Evolutionary conservation across 2,113 vertebrate genomes (phyloP).

Genomic region (Xiphophorus couchianus): DNA sequence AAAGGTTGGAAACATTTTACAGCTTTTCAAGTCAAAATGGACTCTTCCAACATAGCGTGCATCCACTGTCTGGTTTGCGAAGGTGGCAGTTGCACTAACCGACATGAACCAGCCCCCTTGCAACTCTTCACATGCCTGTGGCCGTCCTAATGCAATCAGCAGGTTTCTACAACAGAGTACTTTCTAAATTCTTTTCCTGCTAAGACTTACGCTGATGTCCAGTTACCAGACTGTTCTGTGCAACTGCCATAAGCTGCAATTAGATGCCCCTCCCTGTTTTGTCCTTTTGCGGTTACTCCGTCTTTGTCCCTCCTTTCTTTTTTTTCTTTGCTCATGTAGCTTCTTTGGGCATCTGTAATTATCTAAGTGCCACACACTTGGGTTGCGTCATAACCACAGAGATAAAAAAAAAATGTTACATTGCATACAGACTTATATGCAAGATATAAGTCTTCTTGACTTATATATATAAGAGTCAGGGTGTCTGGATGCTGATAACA

Average conservation of each 20-base stretch:
- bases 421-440: no score
- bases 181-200: constrained; percentile 1
- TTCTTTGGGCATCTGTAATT: constrained; percentile 30
- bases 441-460: no score
- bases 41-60: not conserved
- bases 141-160: not conserved
- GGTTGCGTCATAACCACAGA: constrained; percentile 31
- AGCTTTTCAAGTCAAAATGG: constrained; percentile 1
- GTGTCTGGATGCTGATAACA: constrained; percentile 6
- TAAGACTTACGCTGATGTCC: not conserved
- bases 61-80: constrained; percentile 8
- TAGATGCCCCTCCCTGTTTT: constrained; percentile 22
- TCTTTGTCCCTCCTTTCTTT: constrained; percentile 9
- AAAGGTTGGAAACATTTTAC: not conserved
- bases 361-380: constrained; percentile 33
- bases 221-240: not conserved
- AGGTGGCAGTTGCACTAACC: not conserved
- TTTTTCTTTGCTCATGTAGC: not conserved
- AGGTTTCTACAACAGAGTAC: not conserved
- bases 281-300: constrained; percentile 11
- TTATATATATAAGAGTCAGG: constrained; percentile 22
- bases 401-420: constrained; percentile 54
- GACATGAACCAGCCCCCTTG: not conserved
- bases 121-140: not conserved
- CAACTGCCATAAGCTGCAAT: constrained; percentile 6